phyloP scores from a whole-genome alignment of 2,113 vertebrate species.

The Ctenomys sociabilis region DNA sequence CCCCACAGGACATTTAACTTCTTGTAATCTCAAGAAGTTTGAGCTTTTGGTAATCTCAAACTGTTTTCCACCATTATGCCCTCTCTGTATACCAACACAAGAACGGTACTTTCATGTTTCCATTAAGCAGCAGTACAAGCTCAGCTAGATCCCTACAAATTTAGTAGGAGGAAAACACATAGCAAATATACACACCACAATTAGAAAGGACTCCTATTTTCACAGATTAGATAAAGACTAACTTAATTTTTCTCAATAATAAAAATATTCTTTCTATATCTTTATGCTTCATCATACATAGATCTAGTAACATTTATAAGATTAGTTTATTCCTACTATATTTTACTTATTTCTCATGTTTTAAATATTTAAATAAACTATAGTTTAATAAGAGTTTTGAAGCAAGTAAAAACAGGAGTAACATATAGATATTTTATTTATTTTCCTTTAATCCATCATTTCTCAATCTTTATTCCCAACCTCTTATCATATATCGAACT shows the following conservation, averaged over 20 bases:
- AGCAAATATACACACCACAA: background rate
- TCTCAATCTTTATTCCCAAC: background rate
- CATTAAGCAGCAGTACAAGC: background rate
- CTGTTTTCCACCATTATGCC: background rate
- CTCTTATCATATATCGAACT: background rate
- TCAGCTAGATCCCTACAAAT: background rate
- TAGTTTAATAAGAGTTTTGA: background rate
- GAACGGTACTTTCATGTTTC: background rate
- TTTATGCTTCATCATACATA: background rate
- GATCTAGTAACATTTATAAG: background rate
- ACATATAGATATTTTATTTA: background rate
- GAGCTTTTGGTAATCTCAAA: background rate
- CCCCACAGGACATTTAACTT: background rate
- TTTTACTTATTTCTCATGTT: background rate
- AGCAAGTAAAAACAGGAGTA: background rate
- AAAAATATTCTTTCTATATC: background rate
- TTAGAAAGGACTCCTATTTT: background rate
- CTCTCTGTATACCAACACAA: background rate
- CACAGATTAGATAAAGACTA: background rate
- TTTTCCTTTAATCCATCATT: background rate
- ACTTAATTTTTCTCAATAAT: background rate
- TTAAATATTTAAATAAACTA: background rate
- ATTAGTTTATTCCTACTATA: background rate
- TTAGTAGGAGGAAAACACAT: background rate
- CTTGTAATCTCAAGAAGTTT: background rate